phyloP scores from a whole-genome alignment of 30 jellyfish, hydroid and myxozoan species.

The Calvadosia cruxmelitensis region DNA sequence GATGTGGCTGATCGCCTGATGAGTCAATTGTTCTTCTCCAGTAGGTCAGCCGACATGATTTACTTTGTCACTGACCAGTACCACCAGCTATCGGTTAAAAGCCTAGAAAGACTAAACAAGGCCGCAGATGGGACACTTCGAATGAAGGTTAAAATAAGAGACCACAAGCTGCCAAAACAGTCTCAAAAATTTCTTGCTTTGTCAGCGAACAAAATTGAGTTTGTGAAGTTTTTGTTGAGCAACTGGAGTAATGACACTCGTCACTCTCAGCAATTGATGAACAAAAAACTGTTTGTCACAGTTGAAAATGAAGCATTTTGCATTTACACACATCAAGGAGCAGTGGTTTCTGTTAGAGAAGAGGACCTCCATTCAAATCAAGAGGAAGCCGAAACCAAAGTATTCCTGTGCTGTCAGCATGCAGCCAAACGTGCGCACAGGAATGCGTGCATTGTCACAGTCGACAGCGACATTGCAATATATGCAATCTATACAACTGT shows the following conservation, averaged over 20 bases:
- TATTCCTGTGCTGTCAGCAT: slow-evolving; percentile 37
- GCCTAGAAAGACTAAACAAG: background rate
- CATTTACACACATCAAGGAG: background rate
- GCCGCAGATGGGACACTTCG: slow-evolving; percentile 11
- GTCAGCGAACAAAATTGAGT: slow-evolving; percentile 5
- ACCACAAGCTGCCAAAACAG: slow-evolving; percentile 33
- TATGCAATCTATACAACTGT: slow-evolving; percentile 14
- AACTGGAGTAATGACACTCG: slow-evolving; percentile 11
- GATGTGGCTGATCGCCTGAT: slow-evolving; percentile 13
- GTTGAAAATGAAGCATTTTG: slow-evolving; percentile 8
- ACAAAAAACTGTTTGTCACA: slow-evolving; percentile 2
- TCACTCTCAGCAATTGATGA: background rate
- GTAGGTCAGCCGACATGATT: slow-evolving; percentile 7
- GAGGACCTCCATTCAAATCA: slow-evolving; percentile 6
- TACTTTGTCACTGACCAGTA: slow-evolving; percentile 17
- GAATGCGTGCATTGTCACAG: slow-evolving; percentile 33
- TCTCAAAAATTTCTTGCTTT: slow-evolving; percentile 11
- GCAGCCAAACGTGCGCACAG: slow-evolving; percentile 15
- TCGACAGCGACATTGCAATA: slow-evolving; percentile 35
- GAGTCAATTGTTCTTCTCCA: background rate
- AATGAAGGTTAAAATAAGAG: slow-evolving; percentile 4
- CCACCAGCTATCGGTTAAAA: slow-evolving; percentile 8
- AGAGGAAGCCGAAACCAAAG: slow-evolving; percentile 37
- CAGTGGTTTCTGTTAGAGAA: slow-evolving; percentile 22
- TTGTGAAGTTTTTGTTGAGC: slow-evolving; percentile 9